Conservation (phyloP, 2,888 invertebrate species). For the Agonum fuliginosum region DNA sequence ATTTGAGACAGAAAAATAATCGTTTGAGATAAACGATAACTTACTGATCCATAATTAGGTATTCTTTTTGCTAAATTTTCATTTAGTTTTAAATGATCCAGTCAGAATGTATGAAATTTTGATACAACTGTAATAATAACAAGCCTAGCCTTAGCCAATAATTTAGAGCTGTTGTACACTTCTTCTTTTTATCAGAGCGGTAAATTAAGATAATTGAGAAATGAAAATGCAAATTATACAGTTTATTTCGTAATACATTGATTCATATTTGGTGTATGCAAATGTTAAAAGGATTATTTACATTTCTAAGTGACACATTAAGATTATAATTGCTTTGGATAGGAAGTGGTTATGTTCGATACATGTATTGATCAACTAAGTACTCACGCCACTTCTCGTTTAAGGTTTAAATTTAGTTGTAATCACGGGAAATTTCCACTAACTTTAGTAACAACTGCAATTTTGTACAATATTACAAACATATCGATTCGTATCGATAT, state of each 20-base stretch:
- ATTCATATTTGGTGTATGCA: constrained; percentile 37
- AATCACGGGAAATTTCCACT: constrained; percentile 23
- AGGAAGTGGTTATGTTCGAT: constrained; percentile 19
- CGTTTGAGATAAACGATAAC: no score
- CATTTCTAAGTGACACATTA: constrained; percentile 37
- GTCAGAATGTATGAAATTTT: no score
- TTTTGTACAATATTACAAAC: no score
- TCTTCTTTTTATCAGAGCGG: background rate
- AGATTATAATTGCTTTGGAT: constrained; percentile 11
- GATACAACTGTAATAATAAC: no score
- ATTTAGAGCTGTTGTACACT: no score
- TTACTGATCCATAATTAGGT: no score
- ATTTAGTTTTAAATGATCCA: no score
- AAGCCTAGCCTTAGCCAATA: no score
- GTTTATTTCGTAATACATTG: constrained; percentile 14
- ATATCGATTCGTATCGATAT: no score
- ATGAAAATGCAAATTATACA: constrained; percentile 19
- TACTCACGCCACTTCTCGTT: constrained; percentile 18
- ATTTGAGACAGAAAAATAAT: no score
- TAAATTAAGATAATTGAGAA: constrained; percentile 8
- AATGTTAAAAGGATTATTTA: constrained; percentile 18
- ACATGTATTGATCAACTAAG: constrained; percentile 7
- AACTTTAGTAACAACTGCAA: no score
- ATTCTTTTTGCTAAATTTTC: no score
- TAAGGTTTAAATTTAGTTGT: constrained; percentile 18